These are phyloP conservation scores for Spizaetus ornatus DNA, from an alignment of 2,113 vertebrate genomes.

Conservation along the genomic window DNA sequence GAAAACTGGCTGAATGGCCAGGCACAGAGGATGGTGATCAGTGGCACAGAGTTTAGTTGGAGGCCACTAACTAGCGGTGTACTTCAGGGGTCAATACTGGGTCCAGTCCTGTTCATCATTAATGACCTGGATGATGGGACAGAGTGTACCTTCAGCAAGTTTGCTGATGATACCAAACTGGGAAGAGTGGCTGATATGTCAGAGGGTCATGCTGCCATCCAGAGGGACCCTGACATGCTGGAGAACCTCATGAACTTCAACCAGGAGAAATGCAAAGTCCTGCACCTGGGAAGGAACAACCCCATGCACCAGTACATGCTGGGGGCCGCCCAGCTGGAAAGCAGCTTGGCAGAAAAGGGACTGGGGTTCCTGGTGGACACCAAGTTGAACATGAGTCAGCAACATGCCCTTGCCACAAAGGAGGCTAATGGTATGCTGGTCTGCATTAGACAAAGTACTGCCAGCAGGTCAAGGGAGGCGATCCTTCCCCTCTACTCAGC, in stretches of 20 bases:
- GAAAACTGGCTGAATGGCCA: neutral
- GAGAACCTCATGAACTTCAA: neutral
- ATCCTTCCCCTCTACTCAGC: neutral
- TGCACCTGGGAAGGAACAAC: neutral
- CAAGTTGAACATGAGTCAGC: neutral
- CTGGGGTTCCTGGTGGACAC: neutral
- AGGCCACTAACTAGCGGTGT: neutral
- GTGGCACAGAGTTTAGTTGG: neutral
- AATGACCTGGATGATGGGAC: too few relatives aligned
- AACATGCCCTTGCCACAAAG: neutral
- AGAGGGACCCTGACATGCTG: neutral
- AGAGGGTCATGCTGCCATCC: neutral
- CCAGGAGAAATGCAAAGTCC: neutral
- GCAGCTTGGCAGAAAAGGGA: neutral
- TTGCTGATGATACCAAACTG: neutral
- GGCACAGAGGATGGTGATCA: neutral
- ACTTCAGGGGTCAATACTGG: neutral
- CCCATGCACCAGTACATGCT: neutral
- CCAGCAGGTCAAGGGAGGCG: neutral
- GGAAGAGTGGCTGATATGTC: neutral
- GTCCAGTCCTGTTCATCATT: too few relatives aligned
- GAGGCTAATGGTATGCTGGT: neutral
- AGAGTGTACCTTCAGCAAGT: neutral
- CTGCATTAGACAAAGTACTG: neutral
- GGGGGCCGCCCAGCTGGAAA: neutral